Evolutionary conservation across 2,113 vertebrate genomes (phyloP).

Genomic region (Pseudorhombus dupliciocellatus): DNA sequence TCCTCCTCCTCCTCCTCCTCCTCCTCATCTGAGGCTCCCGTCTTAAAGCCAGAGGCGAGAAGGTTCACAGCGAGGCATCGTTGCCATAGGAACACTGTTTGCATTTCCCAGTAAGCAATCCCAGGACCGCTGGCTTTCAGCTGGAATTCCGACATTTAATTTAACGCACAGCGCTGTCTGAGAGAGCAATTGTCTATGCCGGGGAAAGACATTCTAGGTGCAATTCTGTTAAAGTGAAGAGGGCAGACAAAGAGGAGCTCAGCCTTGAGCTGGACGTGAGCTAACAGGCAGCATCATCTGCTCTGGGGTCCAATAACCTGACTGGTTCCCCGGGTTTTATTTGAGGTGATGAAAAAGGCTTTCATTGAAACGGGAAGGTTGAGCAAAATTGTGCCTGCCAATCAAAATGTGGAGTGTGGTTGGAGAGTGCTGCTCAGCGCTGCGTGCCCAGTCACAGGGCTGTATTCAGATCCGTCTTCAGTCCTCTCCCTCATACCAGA

Average conservation of each 20-base stretch:
- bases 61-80: constrained; percentile 67
- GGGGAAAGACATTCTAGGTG: constrained; percentile 71
- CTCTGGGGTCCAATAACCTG: not conserved
- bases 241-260: constrained; percentile 39
- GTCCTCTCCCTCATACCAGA: constrained; percentile 65
- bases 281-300: constrained; percentile 19
- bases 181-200: constrained; percentile 68
- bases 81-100: constrained; percentile 84
- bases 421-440: constrained; percentile 52
- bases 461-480: constrained; percentile 68
- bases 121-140: constrained; percentile 71
- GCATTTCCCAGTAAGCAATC: constrained; percentile 83
- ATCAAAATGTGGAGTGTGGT: constrained; percentile 67
- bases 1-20: constrained; percentile 42
- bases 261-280: constrained; percentile 35
- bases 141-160: constrained; percentile 78
- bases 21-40: constrained; percentile 29
- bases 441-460: constrained; percentile 64
- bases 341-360: constrained; percentile 54
- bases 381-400: constrained; percentile 47
- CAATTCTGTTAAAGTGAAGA: constrained; percentile 71
- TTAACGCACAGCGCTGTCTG: constrained; percentile 65
- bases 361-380: constrained; percentile 34
- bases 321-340: constrained; percentile 42
- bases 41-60: constrained; percentile 58